Base-by-base conservation (phyloP, 2,113 vertebrate species). In the Heterotis niloticus region DNA sequence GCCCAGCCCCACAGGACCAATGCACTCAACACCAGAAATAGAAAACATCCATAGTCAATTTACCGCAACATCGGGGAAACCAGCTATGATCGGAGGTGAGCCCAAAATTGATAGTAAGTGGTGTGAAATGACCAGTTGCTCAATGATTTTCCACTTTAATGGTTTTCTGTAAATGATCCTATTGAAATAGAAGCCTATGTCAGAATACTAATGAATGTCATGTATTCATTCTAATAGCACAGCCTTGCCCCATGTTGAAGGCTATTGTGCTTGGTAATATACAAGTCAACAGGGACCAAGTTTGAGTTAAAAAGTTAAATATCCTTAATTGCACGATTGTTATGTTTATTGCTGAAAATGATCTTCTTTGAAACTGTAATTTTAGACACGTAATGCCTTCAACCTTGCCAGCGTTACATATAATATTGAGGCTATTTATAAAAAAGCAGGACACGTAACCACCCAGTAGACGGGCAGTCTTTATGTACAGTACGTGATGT, bases 91-190 rank as follows among this genome's bases (percentile, higher is more conserved):
- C 24, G 51, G 10, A 67, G 64, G 51, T 74, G 23, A 67, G 62
- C 34, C 24, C n/a, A 56, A 52, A 77, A 77, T n/a, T 1, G 10
- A 72, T 54, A 52, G 69, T 72, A 72, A 72, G 20, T 72, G 69
- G 69, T 34, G 69, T 72, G 69, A 52, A 72, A 72, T 72, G n/a
- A 34, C 69, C 10, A 44, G 34, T 44, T 44, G 34, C 34, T 44
- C 34, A 44, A 44, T 44, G 34, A 44, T 44, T 44, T 72, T 54
- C 69, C 54, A 20, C 34, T 54, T 10, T 72, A 72, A 72, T 54
- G 69, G 51, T 72, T 51, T 54, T 51, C n/a, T 52, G 69, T 34
- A 72, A 72, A 72, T 72, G 54, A 54, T 72, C 69, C 69, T 51
- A 72, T 72, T 72, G n/a, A 72, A 51, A 24, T 51, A 72, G 34